A percentile compares a stretch with the other conserved stretches of the same genome.
Conservation (phyloP, 2,113 vertebrate genomes). For the Pteruthius melanotis region DNA sequence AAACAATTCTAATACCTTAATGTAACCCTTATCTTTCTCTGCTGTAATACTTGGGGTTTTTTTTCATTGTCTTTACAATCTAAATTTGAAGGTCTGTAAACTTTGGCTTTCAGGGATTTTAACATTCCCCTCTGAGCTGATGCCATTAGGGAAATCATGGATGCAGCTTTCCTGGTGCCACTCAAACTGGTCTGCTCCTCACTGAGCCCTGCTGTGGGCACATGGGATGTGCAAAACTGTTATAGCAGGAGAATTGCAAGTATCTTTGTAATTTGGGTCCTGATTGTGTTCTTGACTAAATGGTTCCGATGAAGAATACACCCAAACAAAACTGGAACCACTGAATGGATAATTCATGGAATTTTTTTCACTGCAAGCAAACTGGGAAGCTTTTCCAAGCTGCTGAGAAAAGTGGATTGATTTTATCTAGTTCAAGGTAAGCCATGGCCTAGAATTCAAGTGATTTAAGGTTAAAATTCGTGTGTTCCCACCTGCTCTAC, state of each 20-base stretch:
- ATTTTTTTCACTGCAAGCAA: not conserved
- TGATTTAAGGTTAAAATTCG: not conserved
- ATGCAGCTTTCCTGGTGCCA: not conserved
- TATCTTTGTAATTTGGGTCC: not conserved
- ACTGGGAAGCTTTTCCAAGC: not conserved
- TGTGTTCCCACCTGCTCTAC: not conserved
- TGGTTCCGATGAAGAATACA: not conserved
- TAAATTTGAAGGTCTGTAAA: not conserved
- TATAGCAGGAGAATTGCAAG: accelerated
- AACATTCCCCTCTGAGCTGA: not conserved
- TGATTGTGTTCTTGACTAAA: not conserved
- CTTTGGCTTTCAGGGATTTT: not conserved
- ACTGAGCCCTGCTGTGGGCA: not conserved
- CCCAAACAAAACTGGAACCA: not conserved
- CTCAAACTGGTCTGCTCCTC: not conserved
- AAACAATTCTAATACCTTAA: not conserved
- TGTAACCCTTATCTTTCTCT: not conserved
- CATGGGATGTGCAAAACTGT: not conserved
- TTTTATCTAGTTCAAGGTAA: not conserved
- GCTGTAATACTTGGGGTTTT: not conserved
- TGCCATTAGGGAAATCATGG: not conserved
- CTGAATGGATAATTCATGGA: not conserved
- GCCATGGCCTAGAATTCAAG: not conserved
- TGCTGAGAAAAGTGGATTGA: not conserved
- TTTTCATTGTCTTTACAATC: not conserved